Base-by-base conservation (phyloP, 2,888 invertebrate species). In the Amphipyra tragopoginis region DNA sequence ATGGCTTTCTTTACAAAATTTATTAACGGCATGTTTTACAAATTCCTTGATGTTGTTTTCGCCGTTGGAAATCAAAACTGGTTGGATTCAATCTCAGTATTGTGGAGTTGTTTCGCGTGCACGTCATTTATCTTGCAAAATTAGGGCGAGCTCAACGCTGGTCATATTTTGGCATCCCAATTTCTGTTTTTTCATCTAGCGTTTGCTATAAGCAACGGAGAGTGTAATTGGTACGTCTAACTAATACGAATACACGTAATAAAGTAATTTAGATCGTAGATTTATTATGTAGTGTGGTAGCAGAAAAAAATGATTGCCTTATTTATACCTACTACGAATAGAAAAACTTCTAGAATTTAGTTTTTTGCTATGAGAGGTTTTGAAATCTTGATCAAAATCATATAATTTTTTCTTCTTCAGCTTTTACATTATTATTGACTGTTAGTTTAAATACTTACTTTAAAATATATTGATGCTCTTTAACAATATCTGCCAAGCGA, bases 381-480 rank as follows among this genome's bases (percentile, higher is more conserved):
- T 21, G 21, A 21, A 21, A 21, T 21, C 21, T 21, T 3, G 21
- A 21, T 21, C 3, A 21, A 21, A 21, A 21, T 21, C n/a, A n/a
- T n/a, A n/a, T n/a, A n/a, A n/a, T n/a, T n/a, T n/a, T n/a, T 21
- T 2, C 21, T 21, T 21, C 21, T 21, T 21, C 8, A 36, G 11
- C 2, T 4, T 10, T 36, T 5, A 36, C 1, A 1, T 10, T 36
- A 10, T 11, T 10, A 10, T 5, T 10, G 29, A 34, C 8, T 34
- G 11, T 36, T 10, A 6, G 5, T 1, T 4, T 33, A 14, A 13
- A 5, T 50, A 83, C 89, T 86, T 82, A 93, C 93, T 87, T 83
- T 34, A 93, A 77, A 64, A 93, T 79, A 58, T 89, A 83, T 56
- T 93, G 93, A 74, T 93, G 93, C 53, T 81, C 84, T 62, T 79